Base-by-base conservation (phyloP, 2,113 vertebrate genomes). In the Gadus macrocephalus region DNA sequence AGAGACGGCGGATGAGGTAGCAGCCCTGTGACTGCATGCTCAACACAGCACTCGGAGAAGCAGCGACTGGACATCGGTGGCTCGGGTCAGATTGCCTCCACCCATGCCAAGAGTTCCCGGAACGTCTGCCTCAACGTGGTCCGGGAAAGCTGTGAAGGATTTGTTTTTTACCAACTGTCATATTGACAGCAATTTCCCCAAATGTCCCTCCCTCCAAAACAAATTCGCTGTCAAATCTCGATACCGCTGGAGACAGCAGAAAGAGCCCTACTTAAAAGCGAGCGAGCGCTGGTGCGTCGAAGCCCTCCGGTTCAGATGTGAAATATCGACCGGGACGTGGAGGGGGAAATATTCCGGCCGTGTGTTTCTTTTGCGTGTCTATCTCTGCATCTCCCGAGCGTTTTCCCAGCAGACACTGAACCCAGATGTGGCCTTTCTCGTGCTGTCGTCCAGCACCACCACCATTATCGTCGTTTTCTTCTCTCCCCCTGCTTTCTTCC, bases 111-210 rank as follows among this genome's bases (percentile, higher is more conserved):
- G 42, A 42, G 38, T 79, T 83, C 70, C 69, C 59, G 27, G 77
- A 80, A 84, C 38, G 27, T 71, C 38, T 69, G 68, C 38, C 73
- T 74, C 22, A 35, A 35, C 64, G 66, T 78, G 78, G 77, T 84
- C 76, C 79, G 83, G 81, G 72, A 87, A 84, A 76, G 75, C 59
- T 76, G 74, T 64, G 69, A 60, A 64, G 42, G 68, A 77, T 83
- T 82, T 71, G 64, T 75, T 86, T 86, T 87, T 81, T 73, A 79
- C 78, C 80, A 83, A 69, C 77, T 80, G 77, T 83, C 78, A 78
- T 53, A n/a, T 73, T 78, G 71, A 81, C 17, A 69, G 76, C 62
- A 31, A 1, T 20, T 20, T 56, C 78, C 81, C 71, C 81, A 83
- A 75, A 62, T 70, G 73, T 28, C 62, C 68, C 79, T 78, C 61